These are phyloP conservation scores for Rhodeus uyekii DNA, from an alignment of 2,797 vertebrate genomes.

Conservation along the genomic window DNA sequence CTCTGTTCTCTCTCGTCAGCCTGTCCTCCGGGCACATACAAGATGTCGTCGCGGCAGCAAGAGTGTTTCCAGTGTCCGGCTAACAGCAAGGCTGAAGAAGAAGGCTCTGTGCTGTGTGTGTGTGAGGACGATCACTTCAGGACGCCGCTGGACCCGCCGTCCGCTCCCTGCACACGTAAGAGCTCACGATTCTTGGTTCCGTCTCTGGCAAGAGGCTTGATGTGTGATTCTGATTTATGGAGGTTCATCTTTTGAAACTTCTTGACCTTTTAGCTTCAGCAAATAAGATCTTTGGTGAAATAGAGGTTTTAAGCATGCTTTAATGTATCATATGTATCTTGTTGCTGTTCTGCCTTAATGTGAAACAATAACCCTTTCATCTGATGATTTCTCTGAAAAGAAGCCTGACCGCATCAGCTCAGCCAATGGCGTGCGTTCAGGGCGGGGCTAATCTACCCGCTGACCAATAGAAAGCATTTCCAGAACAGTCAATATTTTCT, in stretches of 20 bases:
- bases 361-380: background rate
- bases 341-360: no score
- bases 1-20: conserved; percentile 73
- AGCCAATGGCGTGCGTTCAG: background rate
- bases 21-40: conserved; percentile 90
- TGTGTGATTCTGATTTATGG: background rate
- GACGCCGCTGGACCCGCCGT: conserved; percentile 86
- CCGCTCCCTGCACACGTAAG: conserved; percentile 90
- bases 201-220: background rate
- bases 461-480: background rate
- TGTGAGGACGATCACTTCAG: conserved; percentile 91
- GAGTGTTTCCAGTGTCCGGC: conserved; percentile 92
- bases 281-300: no score
- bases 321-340: no score
- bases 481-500: background rate
- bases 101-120: conserved; percentile 85
- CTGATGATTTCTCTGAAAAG: background rate
- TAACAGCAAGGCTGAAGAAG: conserved; percentile 87
- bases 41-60: conserved; percentile 87
- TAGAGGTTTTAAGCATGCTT: no score
- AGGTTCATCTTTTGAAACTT: no score
- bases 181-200: no score
- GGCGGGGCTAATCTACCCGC: background rate
- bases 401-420: background rate
- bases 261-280: no score